Percentiles rank a stretch among this genome's conserved stretches.
phyloP scores from a whole-genome alignment of 2,113 vertebrate species.

The Eulemur rufifrons region DNA sequence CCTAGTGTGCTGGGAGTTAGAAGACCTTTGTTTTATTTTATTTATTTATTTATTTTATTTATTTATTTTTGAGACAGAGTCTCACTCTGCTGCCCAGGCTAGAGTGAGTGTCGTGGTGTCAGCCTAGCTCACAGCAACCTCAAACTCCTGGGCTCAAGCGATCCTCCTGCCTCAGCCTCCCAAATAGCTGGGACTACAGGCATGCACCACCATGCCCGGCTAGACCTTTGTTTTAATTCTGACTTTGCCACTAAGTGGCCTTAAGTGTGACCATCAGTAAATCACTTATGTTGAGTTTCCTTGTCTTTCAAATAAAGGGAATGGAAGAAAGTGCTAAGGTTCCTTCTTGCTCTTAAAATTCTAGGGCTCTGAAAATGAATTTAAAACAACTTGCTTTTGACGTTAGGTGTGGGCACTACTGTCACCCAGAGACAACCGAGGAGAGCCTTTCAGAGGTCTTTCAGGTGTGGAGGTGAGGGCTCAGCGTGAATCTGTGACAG shows the following conservation, averaged over 20 bases:
- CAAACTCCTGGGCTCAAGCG: too few relatives aligned
- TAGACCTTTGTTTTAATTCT: not conserved
- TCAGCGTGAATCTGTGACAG: not conserved
- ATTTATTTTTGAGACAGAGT: too few relatives aligned
- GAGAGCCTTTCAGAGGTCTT: not conserved
- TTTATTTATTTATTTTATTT: too few relatives aligned
- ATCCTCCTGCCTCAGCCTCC: too few relatives aligned
- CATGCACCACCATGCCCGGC: too few relatives aligned
- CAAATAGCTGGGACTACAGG: too few relatives aligned
- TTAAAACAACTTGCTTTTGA: not conserved
- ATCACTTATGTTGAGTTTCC: not conserved
- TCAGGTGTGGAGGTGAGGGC: not conserved
- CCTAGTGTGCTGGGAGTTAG: not conserved
- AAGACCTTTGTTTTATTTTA: not conserved
- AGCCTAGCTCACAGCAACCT: too few relatives aligned
- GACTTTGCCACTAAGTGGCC: not conserved
- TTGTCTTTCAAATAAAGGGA: not conserved
- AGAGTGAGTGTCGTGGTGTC: too few relatives aligned
- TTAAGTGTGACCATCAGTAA: not conserved
- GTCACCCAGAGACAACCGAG: not conserved
- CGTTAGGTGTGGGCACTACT: not conserved
- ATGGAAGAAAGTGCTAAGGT: not conserved
- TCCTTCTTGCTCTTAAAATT: not conserved
- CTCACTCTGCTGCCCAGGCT: too few relatives aligned
- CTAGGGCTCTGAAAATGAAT: not conserved